Conservation (phyloP, 2,888 invertebrate genomes). For the Orthosia cruda region DNA sequence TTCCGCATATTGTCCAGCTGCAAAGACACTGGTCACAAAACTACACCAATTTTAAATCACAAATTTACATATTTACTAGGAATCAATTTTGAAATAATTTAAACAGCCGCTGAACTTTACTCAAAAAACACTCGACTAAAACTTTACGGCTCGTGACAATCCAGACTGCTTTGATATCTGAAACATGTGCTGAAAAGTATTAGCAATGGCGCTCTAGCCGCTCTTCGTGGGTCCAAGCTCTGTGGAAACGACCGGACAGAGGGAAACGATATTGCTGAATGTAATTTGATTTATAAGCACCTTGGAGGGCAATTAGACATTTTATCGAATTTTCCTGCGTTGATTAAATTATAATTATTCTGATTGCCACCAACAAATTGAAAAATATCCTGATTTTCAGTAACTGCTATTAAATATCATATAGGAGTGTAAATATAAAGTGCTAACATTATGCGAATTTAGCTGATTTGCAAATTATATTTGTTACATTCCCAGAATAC, state of each 20-base stretch:
- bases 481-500: not conserved
- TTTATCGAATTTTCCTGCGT: slow-evolving; percentile 55
- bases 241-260: slow-evolving; percentile 2
- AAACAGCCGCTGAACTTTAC: too few species aligned
- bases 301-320: slow-evolving; percentile 55
- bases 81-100: too few species aligned
- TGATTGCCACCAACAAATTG: not conserved
- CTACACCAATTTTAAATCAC: too few species aligned
- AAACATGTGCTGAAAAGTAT: too few species aligned
- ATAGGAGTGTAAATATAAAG: not conserved
- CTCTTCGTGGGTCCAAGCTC: not conserved
- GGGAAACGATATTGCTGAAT: slow-evolving; percentile 30
- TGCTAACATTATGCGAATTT: not conserved
- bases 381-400: not conserved
- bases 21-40: too few species aligned
- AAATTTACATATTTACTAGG: too few species aligned
- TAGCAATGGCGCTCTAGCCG: too few species aligned
- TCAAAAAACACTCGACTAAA: too few species aligned
- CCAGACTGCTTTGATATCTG: too few species aligned
- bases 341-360: slow-evolving; percentile 35
- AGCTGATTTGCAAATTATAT: not conserved
- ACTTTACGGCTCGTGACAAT: too few species aligned
- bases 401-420: not conserved
- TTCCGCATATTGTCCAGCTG: too few species aligned
- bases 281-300: slow-evolving; percentile 65